Conservation (phyloP, 2,888 invertebrate species). For the Coleophora deauratella region DNA sequence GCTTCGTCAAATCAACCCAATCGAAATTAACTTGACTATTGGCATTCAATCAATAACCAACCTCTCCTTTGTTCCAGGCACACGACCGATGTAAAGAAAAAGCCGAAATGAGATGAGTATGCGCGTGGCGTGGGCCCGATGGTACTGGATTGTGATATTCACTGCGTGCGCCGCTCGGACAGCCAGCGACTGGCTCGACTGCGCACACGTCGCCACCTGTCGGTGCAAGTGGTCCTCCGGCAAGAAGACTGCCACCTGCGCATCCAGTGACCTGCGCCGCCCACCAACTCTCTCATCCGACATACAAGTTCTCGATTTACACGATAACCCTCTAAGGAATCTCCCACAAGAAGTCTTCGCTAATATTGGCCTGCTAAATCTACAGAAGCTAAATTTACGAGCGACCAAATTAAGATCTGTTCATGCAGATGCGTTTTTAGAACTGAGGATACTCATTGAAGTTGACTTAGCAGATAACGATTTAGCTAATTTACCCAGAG, state of each 20-base stretch:
- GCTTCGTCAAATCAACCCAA: too few species aligned
- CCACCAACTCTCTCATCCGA: conserved; percentile 78
- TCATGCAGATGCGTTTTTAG: conserved; percentile 88
- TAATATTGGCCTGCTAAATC: conserved; percentile 83
- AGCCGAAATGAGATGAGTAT: conserved; percentile 73
- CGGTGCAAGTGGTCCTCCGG: conserved; percentile 95
- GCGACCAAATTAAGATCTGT: conserved; percentile 84
- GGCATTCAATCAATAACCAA: conserved; percentile 40
- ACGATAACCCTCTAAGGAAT: conserved; percentile 84
- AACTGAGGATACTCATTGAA: conserved; percentile 88
- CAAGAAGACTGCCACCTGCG: conserved; percentile 91
- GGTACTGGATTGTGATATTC: conserved; percentile 70
- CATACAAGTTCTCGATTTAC: conserved; percentile 83
- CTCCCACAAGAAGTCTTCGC: conserved; percentile 87
- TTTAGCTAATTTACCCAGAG: conserved; percentile 81
- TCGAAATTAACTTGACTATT: conserved; percentile 22
- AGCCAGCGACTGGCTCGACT: conserved; percentile 88
- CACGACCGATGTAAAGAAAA: conserved; percentile 64
- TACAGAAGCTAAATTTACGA: conserved; percentile 87
- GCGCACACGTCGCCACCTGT: conserved; percentile 87
- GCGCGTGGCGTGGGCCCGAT: conserved; percentile 71
- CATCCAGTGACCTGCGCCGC: conserved; percentile 84
- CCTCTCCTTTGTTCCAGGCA: conserved; percentile 62
- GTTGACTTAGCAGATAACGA: conserved; percentile 90
- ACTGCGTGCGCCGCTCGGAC: conserved; percentile 67